Percentiles rank a stretch among this genome's conserved stretches.
Conservation (phyloP, 2,888 invertebrate species). For the Plebejus melissa region DNA sequence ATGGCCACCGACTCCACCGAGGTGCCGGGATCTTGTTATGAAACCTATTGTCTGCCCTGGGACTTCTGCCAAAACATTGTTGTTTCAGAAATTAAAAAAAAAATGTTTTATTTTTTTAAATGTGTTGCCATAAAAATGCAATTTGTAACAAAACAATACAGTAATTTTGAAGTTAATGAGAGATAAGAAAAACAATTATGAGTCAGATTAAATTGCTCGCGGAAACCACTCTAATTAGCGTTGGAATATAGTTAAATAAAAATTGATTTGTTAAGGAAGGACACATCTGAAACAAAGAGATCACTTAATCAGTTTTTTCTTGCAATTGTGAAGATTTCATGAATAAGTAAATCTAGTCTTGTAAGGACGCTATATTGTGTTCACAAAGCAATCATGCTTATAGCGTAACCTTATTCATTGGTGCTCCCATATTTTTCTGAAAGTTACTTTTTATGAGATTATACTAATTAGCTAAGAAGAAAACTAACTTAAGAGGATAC, state of each 20-base stretch:
- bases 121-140: constrained; percentile 7
- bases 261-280: constrained; percentile 1
- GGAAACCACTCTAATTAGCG: constrained; percentile 12
- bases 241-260: constrained; percentile 6
- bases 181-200: constrained; percentile 15
- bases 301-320: background rate
- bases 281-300: background rate
- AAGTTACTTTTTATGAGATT: too few relatives aligned
- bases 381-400: background rate
- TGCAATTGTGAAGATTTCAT: background rate
- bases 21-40: constrained; percentile 24
- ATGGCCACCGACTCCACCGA: constrained; percentile 38
- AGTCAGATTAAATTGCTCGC: constrained; percentile 12
- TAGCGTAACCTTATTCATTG: too few relatives aligned
- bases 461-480: too few relatives aligned
- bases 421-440: too few relatives aligned
- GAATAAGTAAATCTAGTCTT: background rate
- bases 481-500: too few relatives aligned
- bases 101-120: background rate
- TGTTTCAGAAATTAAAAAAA: background rate
- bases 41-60: constrained; percentile 25
- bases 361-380: background rate
- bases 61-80: constrained; percentile 15
- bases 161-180: constrained; percentile 14
- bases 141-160: constrained; percentile 11